Conservation (phyloP, 1,140 invertebrate species). For the Rhagoletis zephyria region DNA sequence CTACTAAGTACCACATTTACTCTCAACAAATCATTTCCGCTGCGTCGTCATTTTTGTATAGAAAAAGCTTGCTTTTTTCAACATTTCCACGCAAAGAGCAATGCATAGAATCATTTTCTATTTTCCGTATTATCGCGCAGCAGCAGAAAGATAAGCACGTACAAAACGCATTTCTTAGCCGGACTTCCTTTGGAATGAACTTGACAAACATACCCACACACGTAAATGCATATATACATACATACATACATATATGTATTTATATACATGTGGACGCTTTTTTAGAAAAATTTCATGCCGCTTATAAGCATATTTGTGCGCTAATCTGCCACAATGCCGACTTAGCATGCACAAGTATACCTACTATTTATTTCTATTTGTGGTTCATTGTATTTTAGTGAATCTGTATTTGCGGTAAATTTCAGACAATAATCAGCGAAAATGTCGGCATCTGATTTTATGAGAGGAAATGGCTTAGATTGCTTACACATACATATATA, state of each 20-base stretch:
- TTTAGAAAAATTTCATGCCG: background rate
- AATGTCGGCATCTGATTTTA: constrained; percentile 19
- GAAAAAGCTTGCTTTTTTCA: background rate
- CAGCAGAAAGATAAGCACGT: constrained; percentile 50
- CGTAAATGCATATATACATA: background rate
- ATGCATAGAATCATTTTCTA: background rate
- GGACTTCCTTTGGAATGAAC: background rate
- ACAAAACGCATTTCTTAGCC: constrained; percentile 54
- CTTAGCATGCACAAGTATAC: background rate
- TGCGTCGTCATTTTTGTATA: background rate
- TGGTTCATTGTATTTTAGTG: background rate
- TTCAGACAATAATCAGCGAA: background rate
- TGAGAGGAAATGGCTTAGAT: background rate
- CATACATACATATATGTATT: background rate
- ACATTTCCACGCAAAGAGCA: background rate
- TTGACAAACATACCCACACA: background rate
- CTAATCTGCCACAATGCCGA: constrained; percentile 41
- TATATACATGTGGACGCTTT: background rate
- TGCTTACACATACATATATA: background rate
- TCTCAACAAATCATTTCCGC: too few species aligned
- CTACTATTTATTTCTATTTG: background rate
- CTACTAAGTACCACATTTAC: too few species aligned
- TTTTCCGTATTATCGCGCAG: constrained; percentile 14
- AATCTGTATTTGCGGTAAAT: background rate
- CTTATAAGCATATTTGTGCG: constrained; percentile 42